phyloP scores from a whole-genome alignment of 1,140 invertebrate species.

The Cotesia typhae region DNA sequence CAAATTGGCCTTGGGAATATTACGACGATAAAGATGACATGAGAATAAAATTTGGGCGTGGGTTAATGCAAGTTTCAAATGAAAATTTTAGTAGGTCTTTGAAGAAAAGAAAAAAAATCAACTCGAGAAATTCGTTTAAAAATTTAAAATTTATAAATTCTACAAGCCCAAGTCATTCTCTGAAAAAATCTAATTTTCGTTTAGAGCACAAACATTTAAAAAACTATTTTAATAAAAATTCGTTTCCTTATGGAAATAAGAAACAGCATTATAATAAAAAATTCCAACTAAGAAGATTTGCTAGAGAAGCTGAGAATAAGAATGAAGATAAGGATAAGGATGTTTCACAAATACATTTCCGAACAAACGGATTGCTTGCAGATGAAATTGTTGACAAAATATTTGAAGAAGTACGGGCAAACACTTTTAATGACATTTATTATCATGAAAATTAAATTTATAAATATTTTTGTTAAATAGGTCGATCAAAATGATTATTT shows the following conservation, averaged over 20 bases:
- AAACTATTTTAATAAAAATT: constrained; percentile 9
- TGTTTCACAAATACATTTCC: constrained; percentile 49
- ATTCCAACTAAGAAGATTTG: constrained; percentile 19
- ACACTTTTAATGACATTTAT: not conserved
- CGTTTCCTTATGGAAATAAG: not conserved
- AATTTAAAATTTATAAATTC: no score
- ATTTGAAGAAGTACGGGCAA: constrained; percentile 35
- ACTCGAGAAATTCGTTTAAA: no score
- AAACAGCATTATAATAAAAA: not conserved
- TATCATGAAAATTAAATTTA: not conserved
- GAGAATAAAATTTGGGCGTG: constrained; percentile 44
- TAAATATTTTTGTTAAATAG: not conserved
- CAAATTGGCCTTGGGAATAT: constrained; percentile 42
- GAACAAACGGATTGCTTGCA: constrained; percentile 46
- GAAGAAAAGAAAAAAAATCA: not conserved
- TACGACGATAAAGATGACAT: constrained; percentile 42
- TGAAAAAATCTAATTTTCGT: not conserved
- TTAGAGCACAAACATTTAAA: constrained; percentile 11
- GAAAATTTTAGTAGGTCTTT: not conserved
- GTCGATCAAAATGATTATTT: not conserved
- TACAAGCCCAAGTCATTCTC: no score
- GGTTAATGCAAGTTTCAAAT: constrained; percentile 37
- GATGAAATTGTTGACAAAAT: constrained; percentile 53
- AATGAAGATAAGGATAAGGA: constrained; percentile 44
- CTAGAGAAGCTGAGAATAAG: constrained; percentile 1